A percentile compares a stretch with the other conserved stretches of the same genome.
Conservation (phyloP, 2,797 vertebrate genomes). For the Mionectes olivaceus region DNA sequence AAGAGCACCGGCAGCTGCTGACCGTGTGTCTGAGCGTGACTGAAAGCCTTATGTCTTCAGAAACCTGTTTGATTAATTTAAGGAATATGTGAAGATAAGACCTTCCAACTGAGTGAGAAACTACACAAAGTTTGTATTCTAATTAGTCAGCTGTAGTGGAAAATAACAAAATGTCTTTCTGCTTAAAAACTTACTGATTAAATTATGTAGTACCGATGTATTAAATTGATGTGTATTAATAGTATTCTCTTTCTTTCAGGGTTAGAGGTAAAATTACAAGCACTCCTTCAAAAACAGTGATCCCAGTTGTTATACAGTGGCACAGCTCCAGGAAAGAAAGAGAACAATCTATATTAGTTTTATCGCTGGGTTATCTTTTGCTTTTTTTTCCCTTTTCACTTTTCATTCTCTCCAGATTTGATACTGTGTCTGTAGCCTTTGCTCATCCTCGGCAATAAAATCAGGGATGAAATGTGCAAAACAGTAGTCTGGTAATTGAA, state of each 20-base stretch:
- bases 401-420: not conserved
- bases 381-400: not conserved
- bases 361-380: not conserved
- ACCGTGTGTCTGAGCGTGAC: not conserved
- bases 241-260: not conserved
- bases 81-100: not conserved
- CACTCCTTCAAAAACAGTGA: not conserved
- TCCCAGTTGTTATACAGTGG: not conserved
- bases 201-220: not conserved
- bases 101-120: not conserved
- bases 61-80: not conserved
- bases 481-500: not conserved
- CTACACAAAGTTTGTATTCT: not conserved
- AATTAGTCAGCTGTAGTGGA: not conserved
- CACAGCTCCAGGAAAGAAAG: not conserved
- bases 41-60: not conserved
- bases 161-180: not conserved
- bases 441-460: not conserved
- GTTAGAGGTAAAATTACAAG: not conserved
- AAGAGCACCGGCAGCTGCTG: not conserved
- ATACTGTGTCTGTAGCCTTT: not conserved
- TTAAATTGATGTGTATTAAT: not conserved
- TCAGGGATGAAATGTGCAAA: not conserved
- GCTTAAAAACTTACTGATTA: not conserved
- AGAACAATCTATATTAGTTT: not conserved